Percentiles rank a stretch among this genome's conserved stretches.
These are phyloP conservation scores for Oscheius sp. DNA, from an alignment of 2,888 invertebrate genomes.

Conservation along the genomic window DNA sequence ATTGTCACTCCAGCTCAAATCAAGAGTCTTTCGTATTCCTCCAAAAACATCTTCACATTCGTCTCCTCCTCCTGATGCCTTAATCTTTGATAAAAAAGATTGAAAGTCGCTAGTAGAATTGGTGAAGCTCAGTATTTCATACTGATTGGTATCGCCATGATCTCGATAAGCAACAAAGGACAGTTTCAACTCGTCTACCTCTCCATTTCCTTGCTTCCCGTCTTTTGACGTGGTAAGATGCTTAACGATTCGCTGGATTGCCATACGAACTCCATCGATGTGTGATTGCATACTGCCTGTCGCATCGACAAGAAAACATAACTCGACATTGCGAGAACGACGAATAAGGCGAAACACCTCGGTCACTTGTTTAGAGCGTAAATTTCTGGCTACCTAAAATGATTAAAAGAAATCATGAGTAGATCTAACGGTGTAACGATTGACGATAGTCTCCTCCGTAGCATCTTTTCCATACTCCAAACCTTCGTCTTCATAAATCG, in stretches of 20 bases:
- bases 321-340: conserved; percentile 2
- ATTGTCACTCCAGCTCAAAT: conserved; percentile 19
- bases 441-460: background rate
- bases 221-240: background rate
- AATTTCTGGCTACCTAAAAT: background rate
- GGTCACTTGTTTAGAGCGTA: background rate
- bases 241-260: background rate
- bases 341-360: conserved; percentile 11
- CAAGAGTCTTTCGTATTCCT: conserved; percentile 13
- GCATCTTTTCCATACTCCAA: background rate
- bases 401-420: background rate
- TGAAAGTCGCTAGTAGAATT: background rate
- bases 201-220: background rate
- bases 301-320: conserved; percentile 14
- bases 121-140: background rate
- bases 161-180: conserved; percentile 6
- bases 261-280: conserved; percentile 5
- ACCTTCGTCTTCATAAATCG: conserved; percentile 6
- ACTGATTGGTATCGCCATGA: background rate
- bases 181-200: too few relatives aligned
- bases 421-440: background rate
- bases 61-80: background rate
- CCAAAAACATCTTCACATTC: conserved; percentile 34
- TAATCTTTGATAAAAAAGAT: background rate
- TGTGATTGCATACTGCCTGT: conserved; percentile 15